Evolutionary conservation across 2,113 vertebrate genomes (phyloP), one percentile per base, ranked within the genome.

Genomic region (Festucalex cinctus): DNA sequence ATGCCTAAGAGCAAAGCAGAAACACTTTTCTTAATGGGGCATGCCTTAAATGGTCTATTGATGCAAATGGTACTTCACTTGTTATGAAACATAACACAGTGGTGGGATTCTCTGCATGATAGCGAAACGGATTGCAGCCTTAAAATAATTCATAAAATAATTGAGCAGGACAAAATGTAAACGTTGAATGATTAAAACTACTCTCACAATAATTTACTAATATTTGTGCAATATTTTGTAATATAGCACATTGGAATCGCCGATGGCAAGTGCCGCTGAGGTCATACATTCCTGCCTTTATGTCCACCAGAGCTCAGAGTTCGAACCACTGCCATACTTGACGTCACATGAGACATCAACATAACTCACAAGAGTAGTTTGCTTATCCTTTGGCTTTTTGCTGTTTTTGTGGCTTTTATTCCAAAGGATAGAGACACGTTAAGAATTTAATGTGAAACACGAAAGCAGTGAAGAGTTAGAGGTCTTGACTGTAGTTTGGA

Each of bases 21-120:
- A 70, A 66, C 59, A 65, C 60, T 59, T 59, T 71, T 16, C 59
- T 80, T 76, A 84, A 80, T 82, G 70, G 74, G 72, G 79, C 79
- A 74, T 75, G 68, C 63, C 72, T 36, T 56, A 70, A 74, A 78
- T 46, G 63, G 69, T 81, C 71, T 63, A 63, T 74, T 66, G 67
- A 35, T 16, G 26, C 63, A 62, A 71, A 73, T 65, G 76, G 24
- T 65, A 53, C 41, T 70, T 56, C 48, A 41, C 44, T 13, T 49
- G 36, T n/a, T 70, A 54, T 70, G 68, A 46, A 77, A n/a, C 67
- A 22, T 16, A 62, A 62, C 39, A 62, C 19, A 49, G 28, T 36
- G 22, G 1, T 12, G 26, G 46, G 63, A 49, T 65, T 65, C 28
- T n/a, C 19, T n/a, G 63, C 28, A 20, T 32, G 39, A 59, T 17